These are phyloP conservation scores for Parnassius smintheus DNA, from an alignment of 2,888 invertebrate genomes.

Conservation along the genomic window DNA sequence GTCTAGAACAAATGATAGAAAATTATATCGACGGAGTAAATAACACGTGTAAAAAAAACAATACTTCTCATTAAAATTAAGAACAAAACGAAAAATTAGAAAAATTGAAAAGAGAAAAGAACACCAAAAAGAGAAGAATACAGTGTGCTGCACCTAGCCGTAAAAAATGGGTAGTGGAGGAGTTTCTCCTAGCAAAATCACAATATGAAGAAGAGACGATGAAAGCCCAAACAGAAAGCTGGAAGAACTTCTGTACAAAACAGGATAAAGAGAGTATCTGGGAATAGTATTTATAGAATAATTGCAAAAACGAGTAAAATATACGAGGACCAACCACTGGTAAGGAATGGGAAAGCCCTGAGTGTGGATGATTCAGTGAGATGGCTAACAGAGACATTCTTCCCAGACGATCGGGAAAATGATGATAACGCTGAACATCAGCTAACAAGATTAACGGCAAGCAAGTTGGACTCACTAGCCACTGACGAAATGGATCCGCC, in stretches of 20 bases:
- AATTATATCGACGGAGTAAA: too few relatives aligned
- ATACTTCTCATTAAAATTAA: too few relatives aligned
- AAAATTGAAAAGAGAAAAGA: too few relatives aligned
- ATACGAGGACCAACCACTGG: constrained; percentile 20
- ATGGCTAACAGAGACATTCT: constrained; percentile 21
- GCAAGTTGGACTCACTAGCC: too few relatives aligned
- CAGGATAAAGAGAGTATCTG: constrained; percentile 31
- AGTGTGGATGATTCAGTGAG: constrained; percentile 11
- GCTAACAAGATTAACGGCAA: too few relatives aligned
- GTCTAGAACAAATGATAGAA: too few relatives aligned
- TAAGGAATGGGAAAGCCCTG: constrained; percentile 9
- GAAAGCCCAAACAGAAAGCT: constrained; percentile 21
- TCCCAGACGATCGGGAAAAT: constrained; percentile 10
- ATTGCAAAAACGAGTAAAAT: constrained; percentile 13
- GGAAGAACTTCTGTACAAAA: constrained; percentile 31
- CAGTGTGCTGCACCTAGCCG: too few relatives aligned
- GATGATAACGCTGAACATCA: not conserved
- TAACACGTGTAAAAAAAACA: too few relatives aligned
- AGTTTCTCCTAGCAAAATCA: constrained; percentile 2
- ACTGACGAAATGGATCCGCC: not conserved
- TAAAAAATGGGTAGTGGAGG: too few relatives aligned
- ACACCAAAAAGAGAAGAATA: too few relatives aligned
- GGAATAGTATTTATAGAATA: constrained; percentile 29
- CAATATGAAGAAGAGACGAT: constrained; percentile 12
- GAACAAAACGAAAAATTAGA: too few relatives aligned